Evolutionary conservation across 2,797 vertebrate species (phyloP).

Genomic region (Allobates femoralis): DNA sequence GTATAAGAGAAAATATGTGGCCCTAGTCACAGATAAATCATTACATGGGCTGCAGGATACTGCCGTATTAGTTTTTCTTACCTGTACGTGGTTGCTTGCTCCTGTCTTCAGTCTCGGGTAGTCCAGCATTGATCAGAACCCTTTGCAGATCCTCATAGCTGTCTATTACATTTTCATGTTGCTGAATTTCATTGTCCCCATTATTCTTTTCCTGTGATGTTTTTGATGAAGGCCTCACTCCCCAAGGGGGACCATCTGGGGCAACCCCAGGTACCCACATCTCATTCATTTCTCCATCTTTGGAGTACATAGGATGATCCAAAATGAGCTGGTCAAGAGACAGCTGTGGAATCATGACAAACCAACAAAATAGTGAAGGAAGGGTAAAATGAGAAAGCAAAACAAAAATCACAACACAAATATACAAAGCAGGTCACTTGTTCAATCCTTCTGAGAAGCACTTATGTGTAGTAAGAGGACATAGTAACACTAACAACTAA

Average conservation of each 20-base stretch:
- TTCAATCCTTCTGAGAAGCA: slow-evolving; percentile 33
- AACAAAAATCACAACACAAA: neutral
- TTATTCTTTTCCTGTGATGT: neutral
- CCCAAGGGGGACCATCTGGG: slow-evolving; percentile 48
- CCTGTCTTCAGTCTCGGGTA: slow-evolving; percentile 76
- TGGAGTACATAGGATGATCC: slow-evolving; percentile 66
- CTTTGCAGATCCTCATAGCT: slow-evolving; percentile 74
- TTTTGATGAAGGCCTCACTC: slow-evolving; percentile 4
- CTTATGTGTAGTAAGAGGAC: slow-evolving; percentile 26
- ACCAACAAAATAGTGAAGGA: neutral
- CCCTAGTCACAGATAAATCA: neutral
- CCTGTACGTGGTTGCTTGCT: slow-evolving; percentile 73
- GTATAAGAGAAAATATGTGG: neutral
- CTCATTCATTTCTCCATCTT: slow-evolving; percentile 63
- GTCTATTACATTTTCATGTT: slow-evolving; percentile 68
- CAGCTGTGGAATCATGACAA: slow-evolving; percentile 66
- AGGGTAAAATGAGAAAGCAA: neutral
- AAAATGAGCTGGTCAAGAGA: slow-evolving; percentile 67
- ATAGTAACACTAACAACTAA: slow-evolving; percentile 47
- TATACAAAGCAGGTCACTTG: neutral
- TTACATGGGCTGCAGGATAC: neutral
- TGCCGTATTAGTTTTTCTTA: slow-evolving; percentile 51
- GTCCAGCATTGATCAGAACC: slow-evolving; percentile 75
- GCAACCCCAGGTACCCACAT: slow-evolving; percentile 40
- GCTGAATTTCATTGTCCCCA: slow-evolving; percentile 54